Evolutionary conservation across 2,888 invertebrate genomes (phyloP).

Genomic region (Agrilus mali): DNA sequence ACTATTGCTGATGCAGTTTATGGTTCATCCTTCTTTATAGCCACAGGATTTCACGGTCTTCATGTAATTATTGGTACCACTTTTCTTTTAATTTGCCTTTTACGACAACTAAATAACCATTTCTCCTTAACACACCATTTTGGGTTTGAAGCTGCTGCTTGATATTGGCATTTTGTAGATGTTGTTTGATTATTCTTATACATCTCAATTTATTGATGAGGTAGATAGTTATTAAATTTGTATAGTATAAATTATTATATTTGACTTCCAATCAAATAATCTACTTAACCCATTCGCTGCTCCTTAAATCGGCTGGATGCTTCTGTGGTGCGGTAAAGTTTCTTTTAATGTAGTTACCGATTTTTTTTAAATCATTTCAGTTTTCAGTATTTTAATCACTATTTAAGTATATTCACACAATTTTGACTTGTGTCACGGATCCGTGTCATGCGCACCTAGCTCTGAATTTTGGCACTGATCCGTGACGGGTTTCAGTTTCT

Average conservation of each 20-base stretch:
- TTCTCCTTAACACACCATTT: conserved; percentile 46
- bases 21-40: conserved; percentile 58
- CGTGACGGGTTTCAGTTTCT: too few species aligned
- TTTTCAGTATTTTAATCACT: too few species aligned
- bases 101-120: conserved; percentile 37
- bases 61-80: conserved; percentile 54
- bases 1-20: conserved; percentile 48
- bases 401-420: too few species aligned
- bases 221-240: conserved; percentile 39
- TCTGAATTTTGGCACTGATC: too few species aligned
- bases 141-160: conserved; percentile 52
- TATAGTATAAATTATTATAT: conserved; percentile 56
- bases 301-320: too few species aligned
- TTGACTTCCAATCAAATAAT: conserved; percentile 61
- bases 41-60: conserved; percentile 63
- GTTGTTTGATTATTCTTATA: conserved; percentile 49
- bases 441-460: too few species aligned
- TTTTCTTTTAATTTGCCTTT: conserved; percentile 39
- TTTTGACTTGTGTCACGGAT: too few species aligned
- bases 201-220: conserved; percentile 57
- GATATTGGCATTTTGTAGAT: conserved; percentile 60
- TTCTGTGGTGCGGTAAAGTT: too few species aligned
- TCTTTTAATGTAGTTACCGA: too few species aligned
- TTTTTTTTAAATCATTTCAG: too few species aligned
- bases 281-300: too few species aligned